Evolutionary conservation across 1,140 invertebrate genomes (phyloP).

Genomic region (Drosophila lacteicornis): DNA sequence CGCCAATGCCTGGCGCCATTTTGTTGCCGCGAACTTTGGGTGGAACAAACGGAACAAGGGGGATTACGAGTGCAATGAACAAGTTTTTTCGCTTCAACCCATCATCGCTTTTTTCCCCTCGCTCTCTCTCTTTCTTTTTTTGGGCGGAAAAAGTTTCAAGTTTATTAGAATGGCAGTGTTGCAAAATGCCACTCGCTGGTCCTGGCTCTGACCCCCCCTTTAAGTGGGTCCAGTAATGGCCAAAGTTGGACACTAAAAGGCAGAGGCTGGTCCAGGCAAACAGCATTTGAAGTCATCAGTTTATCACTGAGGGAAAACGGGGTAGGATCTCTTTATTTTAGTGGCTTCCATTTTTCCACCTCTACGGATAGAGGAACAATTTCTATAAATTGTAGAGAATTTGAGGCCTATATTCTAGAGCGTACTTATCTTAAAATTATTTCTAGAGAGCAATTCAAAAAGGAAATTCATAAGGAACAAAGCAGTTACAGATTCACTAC

Average conservation of each 20-base stretch:
- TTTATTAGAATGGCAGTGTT: slow-evolving; percentile 75
- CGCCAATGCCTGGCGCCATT: slow-evolving; percentile 58
- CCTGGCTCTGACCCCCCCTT: background rate
- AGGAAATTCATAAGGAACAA: too few relatives aligned
- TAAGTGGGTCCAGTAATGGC: slow-evolving; percentile 44
- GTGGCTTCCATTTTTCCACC: too few relatives aligned
- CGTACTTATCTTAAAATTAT: too few relatives aligned
- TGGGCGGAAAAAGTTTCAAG: slow-evolving; percentile 69
- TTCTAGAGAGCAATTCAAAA: too few relatives aligned
- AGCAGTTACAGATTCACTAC: too few relatives aligned
- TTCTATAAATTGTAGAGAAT: too few relatives aligned
- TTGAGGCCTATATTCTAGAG: too few relatives aligned
- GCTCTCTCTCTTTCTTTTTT: background rate
- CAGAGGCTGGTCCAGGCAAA: slow-evolving; percentile 25
- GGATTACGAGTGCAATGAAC: slow-evolving; percentile 57
- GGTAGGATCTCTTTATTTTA: too few relatives aligned
- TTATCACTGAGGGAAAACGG: background rate
- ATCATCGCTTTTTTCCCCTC: slow-evolving; percentile 18
- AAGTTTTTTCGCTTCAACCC: slow-evolving; percentile 57
- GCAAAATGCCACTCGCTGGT: slow-evolving; percentile 28
- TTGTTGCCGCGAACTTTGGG: slow-evolving; percentile 45
- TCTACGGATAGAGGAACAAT: too few relatives aligned
- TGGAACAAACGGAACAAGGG: slow-evolving; percentile 12
- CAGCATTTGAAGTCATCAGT: slow-evolving; percentile 22
- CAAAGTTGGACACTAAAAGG: slow-evolving; percentile 37